Evolutionary conservation across 2,797 vertebrate species (phyloP).

Genomic region (Hylomyscus alleni): DNA sequence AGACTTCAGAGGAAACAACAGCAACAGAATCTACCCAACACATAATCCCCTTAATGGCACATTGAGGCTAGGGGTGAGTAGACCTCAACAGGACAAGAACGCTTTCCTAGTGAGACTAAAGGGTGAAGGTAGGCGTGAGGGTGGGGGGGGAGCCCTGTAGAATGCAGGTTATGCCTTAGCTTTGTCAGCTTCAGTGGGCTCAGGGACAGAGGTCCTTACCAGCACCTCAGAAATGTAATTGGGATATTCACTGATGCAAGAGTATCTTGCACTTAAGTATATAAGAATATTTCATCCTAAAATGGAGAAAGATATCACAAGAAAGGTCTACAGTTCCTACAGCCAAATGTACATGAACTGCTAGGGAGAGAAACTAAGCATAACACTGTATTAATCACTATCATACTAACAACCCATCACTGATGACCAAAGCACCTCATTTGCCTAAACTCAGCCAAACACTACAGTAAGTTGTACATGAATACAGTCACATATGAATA

Average conservation of each 20-base stretch:
- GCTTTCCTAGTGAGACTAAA: not conserved
- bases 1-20: too few relatives aligned
- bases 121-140: too few relatives aligned
- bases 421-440: not conserved
- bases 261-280: too few relatives aligned
- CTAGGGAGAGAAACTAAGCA: not conserved
- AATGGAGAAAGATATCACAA: not conserved
- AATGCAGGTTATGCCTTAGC: not conserved
- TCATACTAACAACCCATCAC: too few relatives aligned
- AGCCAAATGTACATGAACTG: not conserved
- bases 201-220: not conserved
- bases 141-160: fast-evolving
- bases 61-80: too few relatives aligned
- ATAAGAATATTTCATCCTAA: too few relatives aligned
- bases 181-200: not conserved
- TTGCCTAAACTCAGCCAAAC: not conserved
- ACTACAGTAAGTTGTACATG: not conserved
- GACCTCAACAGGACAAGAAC: not conserved
- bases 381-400: too few relatives aligned
- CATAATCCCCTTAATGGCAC: too few relatives aligned
- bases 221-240: not conserved
- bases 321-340: not conserved
- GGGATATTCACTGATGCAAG: not conserved
- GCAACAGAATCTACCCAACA: too few relatives aligned
- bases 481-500: not conserved